These are phyloP conservation scores for Neelides folsomi DNA, from an alignment of 2,888 invertebrate species.

Conservation along the genomic window DNA sequence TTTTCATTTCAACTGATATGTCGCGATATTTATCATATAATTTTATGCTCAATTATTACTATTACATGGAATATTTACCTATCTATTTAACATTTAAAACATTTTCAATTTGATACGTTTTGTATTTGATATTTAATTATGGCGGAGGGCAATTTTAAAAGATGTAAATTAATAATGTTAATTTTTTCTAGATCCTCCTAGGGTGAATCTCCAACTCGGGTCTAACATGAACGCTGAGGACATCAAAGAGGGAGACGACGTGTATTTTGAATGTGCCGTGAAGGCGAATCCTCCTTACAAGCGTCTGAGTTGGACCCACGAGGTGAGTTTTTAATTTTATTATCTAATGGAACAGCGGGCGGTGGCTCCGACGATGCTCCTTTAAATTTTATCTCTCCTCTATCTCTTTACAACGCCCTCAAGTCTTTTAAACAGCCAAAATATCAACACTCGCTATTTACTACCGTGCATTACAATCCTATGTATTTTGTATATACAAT, in stretches of 20 bases:
- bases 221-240: slow-evolving; percentile 29
- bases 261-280: slow-evolving; percentile 29
- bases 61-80: too few species aligned
- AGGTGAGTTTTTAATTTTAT: slow-evolving; percentile 19
- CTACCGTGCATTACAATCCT: too few species aligned
- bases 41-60: too few species aligned
- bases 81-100: too few species aligned
- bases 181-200: slow-evolving; percentile 25
- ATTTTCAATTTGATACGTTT: not conserved
- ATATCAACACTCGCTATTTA: too few species aligned
- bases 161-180: not conserved
- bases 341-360: not conserved
- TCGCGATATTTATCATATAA: too few species aligned
- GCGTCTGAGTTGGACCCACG: slow-evolving; percentile 27
- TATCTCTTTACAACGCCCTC: not conserved
- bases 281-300: slow-evolving; percentile 25
- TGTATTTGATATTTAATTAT: slow-evolving; percentile 1
- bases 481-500: too few species aligned
- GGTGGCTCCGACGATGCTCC: not conserved
- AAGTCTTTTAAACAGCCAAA: not conserved
- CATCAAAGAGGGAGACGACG: slow-evolving; percentile 31
- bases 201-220: slow-evolving; percentile 29
- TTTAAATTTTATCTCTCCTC: not conserved
- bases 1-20: too few species aligned
- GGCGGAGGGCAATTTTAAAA: not conserved